Evolutionary conservation across 37 sponge, comb jelly and placozoan genomes (phyloP).

Genomic region (Beroe forskalii): DNA sequence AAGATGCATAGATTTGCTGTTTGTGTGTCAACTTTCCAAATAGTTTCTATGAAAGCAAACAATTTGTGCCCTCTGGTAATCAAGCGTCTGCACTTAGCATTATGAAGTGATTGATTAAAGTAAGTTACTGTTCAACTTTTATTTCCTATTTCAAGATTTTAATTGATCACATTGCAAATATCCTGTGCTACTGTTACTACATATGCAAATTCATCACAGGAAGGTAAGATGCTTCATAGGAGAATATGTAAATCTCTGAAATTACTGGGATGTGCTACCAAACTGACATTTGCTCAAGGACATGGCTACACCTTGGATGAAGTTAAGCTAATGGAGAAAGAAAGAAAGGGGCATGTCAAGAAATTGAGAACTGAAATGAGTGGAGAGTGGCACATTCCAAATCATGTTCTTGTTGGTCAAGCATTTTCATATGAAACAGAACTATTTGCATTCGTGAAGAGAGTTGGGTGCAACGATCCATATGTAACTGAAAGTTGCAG

Average conservation of each 20-base stretch:
- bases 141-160: too few species aligned
- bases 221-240: conserved; percentile 3
- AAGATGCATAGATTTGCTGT: too few species aligned
- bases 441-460: background rate
- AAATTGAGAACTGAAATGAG: background rate
- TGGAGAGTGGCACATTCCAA: conserved; percentile 49
- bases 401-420: background rate
- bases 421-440: conserved; percentile 63
- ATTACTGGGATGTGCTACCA: conserved; percentile 37
- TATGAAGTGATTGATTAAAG: too few species aligned
- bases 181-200: too few species aligned
- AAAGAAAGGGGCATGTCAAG: background rate
- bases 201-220: too few species aligned
- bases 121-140: too few species aligned
- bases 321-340: conserved; percentile 2
- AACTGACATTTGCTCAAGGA: conserved; percentile 55
- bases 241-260: background rate
- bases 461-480: conserved; percentile 9
- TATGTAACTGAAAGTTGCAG: conserved; percentile 3
- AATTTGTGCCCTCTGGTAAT: too few species aligned
- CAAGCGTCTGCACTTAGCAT: too few species aligned
- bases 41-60: too few species aligned
- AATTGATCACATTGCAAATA: too few species aligned
- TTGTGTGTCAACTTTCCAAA: too few species aligned
- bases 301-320: conserved; percentile 27